Evolutionary conservation across 2,113 vertebrate species (phyloP).

Genomic region (Paralichthys olivaceus): DNA sequence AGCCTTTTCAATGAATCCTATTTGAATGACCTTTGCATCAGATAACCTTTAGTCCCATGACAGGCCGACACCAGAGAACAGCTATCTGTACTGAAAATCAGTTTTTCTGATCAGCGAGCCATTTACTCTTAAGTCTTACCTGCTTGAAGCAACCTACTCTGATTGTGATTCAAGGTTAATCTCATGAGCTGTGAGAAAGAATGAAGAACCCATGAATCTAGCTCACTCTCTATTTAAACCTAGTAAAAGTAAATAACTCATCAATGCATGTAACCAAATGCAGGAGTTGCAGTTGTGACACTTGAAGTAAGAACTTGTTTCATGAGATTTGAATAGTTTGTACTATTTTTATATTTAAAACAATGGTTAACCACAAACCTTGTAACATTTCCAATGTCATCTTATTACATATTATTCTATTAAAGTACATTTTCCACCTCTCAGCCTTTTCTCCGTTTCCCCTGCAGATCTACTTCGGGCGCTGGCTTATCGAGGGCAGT

Average conservation of each 20-base stretch:
- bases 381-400: no score
- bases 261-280: background rate
- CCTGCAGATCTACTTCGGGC: conserved; percentile 89
- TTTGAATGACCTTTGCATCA: conserved; percentile 2
- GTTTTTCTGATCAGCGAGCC: background rate
- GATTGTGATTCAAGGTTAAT: background rate
- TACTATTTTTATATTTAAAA: background rate
- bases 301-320: no score
- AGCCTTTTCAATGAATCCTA: conserved; percentile 2
- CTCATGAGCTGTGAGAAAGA: background rate
- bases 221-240: background rate
- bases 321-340: background rate
- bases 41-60: background rate
- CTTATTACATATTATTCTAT: no score
- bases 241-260: background rate
- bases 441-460: background rate
- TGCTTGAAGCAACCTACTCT: background rate
- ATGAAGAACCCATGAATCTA: background rate
- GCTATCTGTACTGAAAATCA: background rate
- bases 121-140: background rate
- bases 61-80: background rate
- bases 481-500: conserved; percentile 93
- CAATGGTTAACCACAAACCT: no score
- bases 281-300: background rate
- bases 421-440: background rate